phyloP scores from a whole-genome alignment of 2,113 vertebrate genomes.

The Campylomormyrus numenius region DNA sequence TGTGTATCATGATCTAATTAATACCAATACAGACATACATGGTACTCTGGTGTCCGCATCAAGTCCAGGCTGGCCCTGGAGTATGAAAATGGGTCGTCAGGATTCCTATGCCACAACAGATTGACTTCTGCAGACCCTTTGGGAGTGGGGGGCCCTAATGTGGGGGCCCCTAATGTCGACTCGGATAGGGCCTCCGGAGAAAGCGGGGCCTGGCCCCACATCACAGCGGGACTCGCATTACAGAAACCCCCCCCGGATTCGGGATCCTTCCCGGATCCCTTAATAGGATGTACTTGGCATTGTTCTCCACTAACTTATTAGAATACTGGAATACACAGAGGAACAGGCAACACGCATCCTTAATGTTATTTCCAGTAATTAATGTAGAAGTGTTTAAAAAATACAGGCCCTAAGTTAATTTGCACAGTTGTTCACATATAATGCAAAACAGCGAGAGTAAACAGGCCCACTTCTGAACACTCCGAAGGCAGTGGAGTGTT shows the following conservation, averaged over 20 bases:
- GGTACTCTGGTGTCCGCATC: background rate
- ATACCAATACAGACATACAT: background rate
- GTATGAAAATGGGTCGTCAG: no score
- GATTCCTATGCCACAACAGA: background rate
- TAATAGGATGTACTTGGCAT: conserved; percentile 5
- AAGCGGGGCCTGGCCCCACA: background rate
- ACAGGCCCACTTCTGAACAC: conserved; percentile 38
- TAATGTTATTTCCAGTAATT: conserved; percentile 40
- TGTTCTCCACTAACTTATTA: conserved; percentile 18
- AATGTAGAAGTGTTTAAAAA: conserved; percentile 30
- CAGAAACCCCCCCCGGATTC: background rate
- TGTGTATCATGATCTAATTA: background rate
- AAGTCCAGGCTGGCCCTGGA: background rate
- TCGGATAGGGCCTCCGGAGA: background rate
- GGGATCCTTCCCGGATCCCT: background rate
- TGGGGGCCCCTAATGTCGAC: background rate
- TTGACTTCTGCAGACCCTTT: background rate
- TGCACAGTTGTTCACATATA: conserved; percentile 47
- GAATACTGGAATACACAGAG: conserved; percentile 20
- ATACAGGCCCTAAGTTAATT: conserved; percentile 39
- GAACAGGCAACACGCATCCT: conserved; percentile 15
- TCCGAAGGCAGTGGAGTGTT: conserved; percentile 49
- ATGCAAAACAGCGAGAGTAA: conserved; percentile 48
- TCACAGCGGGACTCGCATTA: background rate
- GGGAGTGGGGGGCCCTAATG: background rate